These are phyloP conservation scores for Tipula helvola DNA, from an alignment of 2,888 invertebrate species.

Conservation along the genomic window DNA sequence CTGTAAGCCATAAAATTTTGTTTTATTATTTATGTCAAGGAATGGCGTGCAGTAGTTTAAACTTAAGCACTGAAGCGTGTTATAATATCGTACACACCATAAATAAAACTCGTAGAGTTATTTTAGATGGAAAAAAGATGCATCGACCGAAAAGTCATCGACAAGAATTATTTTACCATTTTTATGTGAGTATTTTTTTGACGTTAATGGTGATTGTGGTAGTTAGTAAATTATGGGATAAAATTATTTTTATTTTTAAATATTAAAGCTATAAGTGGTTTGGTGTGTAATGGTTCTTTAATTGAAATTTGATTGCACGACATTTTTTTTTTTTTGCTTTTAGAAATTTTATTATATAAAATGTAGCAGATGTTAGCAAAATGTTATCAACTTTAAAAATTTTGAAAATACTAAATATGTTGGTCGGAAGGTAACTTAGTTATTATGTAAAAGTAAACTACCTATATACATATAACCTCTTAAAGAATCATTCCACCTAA, in stretches of 20 bases:
- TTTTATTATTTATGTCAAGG: not conserved
- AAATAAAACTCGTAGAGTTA: not conserved
- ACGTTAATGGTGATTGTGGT: not conserved
- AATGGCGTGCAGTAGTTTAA: not conserved
- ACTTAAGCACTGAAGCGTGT: not conserved
- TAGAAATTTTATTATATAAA: not conserved
- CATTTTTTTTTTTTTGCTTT: not conserved
- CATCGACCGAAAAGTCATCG: not conserved
- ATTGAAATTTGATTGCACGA: not conserved
- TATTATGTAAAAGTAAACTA: too few relatives aligned
- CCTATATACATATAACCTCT: too few relatives aligned
- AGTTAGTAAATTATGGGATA: not conserved
- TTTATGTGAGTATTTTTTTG: not conserved
- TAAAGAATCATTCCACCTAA: too few relatives aligned
- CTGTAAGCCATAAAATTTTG: not conserved
- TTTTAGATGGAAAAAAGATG: not conserved
- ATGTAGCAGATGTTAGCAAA: not conserved
- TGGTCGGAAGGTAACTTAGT: too few relatives aligned
- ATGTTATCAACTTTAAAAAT: not conserved
- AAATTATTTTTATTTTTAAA: not conserved
- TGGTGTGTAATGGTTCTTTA: not conserved
- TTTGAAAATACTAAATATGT: not conserved
- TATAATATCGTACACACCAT: not conserved
- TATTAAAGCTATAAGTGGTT: not conserved
- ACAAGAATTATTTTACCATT: not conserved